Percentiles rank a stretch among this genome's conserved stretches.
phyloP scores from a whole-genome alignment of 2,888 invertebrate genomes.

The Pilophorus perplexus region DNA sequence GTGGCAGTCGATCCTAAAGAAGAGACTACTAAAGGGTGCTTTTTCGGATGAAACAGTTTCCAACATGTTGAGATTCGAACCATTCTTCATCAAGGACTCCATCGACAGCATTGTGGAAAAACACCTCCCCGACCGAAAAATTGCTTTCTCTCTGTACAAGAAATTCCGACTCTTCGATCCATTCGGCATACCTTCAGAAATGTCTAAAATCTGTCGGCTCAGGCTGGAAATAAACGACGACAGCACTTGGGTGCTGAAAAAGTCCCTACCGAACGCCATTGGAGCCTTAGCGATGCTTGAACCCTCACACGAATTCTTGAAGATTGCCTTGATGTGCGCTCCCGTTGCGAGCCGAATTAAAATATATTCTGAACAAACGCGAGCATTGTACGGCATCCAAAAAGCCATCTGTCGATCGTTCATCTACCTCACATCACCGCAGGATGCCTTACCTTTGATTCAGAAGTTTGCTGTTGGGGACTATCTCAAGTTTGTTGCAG shows the following conservation, averaged over 20 bases:
- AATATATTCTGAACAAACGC: conserved; percentile 29
- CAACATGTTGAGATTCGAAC: too few species aligned
- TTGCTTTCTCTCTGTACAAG: too few species aligned
- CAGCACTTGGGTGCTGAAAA: too few species aligned
- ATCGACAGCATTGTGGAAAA: too few species aligned
- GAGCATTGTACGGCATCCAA: conserved; percentile 35
- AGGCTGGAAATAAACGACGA: not conserved
- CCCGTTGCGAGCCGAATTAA: conserved; percentile 29
- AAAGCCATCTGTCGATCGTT: conserved; percentile 20
- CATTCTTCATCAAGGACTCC: too few species aligned
- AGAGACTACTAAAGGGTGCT: too few species aligned
- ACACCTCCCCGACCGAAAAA: too few species aligned
- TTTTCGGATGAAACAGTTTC: too few species aligned
- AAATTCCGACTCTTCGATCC: too few species aligned
- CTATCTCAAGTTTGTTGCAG: conserved; percentile 43
- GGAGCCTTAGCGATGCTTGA: conserved; percentile 31
- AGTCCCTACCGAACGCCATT: conserved; percentile 22
- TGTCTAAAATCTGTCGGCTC: conserved; percentile 4
- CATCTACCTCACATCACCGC: conserved; percentile 32
- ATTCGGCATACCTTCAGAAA: too few species aligned
- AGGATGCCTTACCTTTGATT: conserved; percentile 24
- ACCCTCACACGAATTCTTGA: conserved; percentile 19
- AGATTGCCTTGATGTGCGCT: conserved; percentile 2
- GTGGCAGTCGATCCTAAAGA: too few species aligned
- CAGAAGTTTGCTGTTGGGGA: conserved; percentile 42